These are phyloP conservation scores for Epirrhoe tristata DNA, from an alignment of 2,888 invertebrate species.

Conservation along the genomic window DNA sequence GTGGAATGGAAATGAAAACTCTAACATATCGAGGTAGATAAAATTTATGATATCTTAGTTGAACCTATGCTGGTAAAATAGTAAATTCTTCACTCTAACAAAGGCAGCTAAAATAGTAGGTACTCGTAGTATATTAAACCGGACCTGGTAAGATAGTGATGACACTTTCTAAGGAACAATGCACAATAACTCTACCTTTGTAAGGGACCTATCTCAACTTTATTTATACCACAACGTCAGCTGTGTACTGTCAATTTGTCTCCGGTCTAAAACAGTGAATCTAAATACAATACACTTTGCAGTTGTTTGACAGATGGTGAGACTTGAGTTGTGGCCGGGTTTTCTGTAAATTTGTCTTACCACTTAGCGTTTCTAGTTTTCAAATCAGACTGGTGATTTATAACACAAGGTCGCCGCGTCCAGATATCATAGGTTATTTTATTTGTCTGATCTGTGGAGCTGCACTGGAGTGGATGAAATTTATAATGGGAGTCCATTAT, in stretches of 20 bases:
- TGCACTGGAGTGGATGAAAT: conserved; percentile 12
- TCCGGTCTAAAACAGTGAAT: conserved; percentile 10
- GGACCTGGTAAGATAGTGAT: neutral
- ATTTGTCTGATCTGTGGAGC: conserved; percentile 24
- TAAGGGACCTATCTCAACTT: neutral
- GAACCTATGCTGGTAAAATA: neutral
- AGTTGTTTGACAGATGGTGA: conserved; percentile 26
- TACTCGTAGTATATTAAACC: neutral
- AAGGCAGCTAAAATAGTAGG: neutral
- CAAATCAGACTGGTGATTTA: conserved; percentile 23
- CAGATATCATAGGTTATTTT: conserved; percentile 35
- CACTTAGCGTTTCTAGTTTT: conserved; percentile 20
- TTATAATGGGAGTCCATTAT: conserved; percentile 14
- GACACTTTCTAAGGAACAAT: neutral
- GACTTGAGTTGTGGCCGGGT: conserved; percentile 13
- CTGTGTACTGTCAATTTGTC: neutral
- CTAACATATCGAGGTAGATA: neutral
- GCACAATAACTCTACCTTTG: neutral
- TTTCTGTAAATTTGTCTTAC: conserved; percentile 16
- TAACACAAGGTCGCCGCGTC: conserved; percentile 37
- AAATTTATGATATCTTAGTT: neutral
- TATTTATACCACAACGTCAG: neutral
- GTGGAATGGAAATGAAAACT: no score
- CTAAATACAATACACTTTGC: conserved; percentile 24
- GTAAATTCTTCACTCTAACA: neutral